These are phyloP conservation scores for Lethocerus indicus DNA, from an alignment of 1,140 invertebrate species.

Conservation along the genomic window DNA sequence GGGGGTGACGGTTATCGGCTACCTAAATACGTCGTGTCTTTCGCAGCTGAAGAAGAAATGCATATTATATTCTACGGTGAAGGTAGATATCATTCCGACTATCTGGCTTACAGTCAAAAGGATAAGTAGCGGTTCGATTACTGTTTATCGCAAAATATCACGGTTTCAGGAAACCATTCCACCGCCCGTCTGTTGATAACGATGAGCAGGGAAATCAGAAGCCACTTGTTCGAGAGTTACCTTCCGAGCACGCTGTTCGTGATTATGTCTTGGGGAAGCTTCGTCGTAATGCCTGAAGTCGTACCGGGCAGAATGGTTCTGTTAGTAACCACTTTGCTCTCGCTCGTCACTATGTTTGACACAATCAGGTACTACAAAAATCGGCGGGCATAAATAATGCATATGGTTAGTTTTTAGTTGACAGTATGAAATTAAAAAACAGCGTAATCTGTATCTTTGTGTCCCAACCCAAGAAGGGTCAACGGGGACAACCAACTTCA, in stretches of 20 bases:
- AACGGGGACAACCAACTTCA: too few species aligned
- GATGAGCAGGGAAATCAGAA: constrained; percentile 35
- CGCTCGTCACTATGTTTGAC: constrained; percentile 42
- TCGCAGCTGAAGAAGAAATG: constrained; percentile 33
- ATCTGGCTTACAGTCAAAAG: too few species aligned
- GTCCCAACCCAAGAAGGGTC: too few species aligned
- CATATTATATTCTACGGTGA: constrained; percentile 38
- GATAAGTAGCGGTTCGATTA: not conserved
- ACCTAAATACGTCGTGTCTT: constrained; percentile 39
- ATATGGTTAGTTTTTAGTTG: not conserved
- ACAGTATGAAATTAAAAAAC: not conserved
- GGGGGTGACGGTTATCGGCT: constrained; percentile 31
- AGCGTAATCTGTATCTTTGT: not conserved
- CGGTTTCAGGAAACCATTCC: constrained; percentile 33
- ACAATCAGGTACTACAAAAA: constrained; percentile 31
- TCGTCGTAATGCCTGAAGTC: constrained; percentile 41
- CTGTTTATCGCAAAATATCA: constrained; percentile 10
- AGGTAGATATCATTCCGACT: constrained; percentile 24
- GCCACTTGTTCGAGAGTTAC: constrained; percentile 41
- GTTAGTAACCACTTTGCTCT: constrained; percentile 38
- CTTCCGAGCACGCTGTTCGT: constrained; percentile 42
- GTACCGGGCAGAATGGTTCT: constrained; percentile 38
- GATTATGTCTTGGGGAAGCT: constrained; percentile 45
- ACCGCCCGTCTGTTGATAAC: constrained; percentile 35
- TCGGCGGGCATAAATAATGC: not conserved